These are phyloP conservation scores for Porites cylindrica DNA, from an alignment of 92 coral and sea anemone species.

Conservation along the genomic window DNA sequence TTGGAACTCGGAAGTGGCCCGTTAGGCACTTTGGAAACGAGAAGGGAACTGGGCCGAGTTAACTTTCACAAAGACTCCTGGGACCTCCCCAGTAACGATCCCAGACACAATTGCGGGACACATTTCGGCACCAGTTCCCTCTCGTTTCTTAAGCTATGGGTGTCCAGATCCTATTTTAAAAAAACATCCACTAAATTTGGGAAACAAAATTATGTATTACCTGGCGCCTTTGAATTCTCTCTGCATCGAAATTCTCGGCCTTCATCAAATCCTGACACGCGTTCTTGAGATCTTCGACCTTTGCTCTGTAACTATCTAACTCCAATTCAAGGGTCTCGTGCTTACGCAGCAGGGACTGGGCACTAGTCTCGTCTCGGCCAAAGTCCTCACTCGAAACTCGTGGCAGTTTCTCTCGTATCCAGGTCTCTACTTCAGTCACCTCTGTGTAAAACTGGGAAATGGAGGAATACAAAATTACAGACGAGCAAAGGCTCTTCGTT, in stretches of 20 bases:
- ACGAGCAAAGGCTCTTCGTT: too few species aligned
- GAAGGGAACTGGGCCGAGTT: too few species aligned
- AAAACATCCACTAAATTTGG: too few species aligned
- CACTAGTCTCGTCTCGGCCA: conserved; percentile 93
- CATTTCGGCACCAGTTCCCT: too few species aligned
- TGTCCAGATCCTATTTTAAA: too few species aligned
- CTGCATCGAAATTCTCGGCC: conserved; percentile 77
- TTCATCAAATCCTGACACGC: conserved; percentile 67
- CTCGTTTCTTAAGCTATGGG: too few species aligned
- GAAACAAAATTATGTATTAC: conserved; percentile 18
- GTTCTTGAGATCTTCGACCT: conserved; percentile 67
- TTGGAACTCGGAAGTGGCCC: too few species aligned
- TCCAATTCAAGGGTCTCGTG: conserved; percentile 92
- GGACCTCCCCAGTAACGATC: too few species aligned
- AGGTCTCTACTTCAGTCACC: conserved; percentile 89
- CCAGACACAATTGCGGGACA: too few species aligned
- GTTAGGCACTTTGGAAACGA: too few species aligned
- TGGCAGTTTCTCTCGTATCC: conserved; percentile 91
- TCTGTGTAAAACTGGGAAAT: conserved; percentile 81
- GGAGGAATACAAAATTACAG: too few species aligned
- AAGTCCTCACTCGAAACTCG: conserved; percentile 89
- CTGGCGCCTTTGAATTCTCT: conserved; percentile 73
- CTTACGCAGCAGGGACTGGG: conserved; percentile 86
- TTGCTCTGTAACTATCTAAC: conserved; percentile 73
- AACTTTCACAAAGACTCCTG: too few species aligned